Percentiles rank a stretch among this genome's conserved stretches.
phyloP scores from a whole-genome alignment of 2,888 invertebrate species.

The Habrosyne pyritoides region DNA sequence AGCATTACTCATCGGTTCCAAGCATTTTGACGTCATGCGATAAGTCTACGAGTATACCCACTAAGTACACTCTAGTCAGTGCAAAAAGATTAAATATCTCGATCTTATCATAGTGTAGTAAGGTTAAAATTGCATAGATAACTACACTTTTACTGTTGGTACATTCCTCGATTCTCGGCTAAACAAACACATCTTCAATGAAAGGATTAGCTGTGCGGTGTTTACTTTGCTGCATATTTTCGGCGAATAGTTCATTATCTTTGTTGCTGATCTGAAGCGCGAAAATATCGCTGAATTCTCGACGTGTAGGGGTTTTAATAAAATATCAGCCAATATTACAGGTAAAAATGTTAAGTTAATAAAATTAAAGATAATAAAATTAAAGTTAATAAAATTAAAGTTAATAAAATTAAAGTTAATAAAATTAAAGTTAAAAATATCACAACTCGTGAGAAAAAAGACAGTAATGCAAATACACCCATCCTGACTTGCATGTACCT shows the following conservation, averaged over 20 bases:
- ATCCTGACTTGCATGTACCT: conserved; percentile 16
- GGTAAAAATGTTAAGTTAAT: too few relatives aligned
- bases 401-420: too few relatives aligned
- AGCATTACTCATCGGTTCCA: conserved; percentile 34
- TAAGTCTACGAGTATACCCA: conserved; percentile 18
- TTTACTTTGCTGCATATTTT: not conserved
- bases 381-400: too few relatives aligned
- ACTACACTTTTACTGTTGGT: conserved; percentile 21
- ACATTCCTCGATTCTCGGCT: conserved; percentile 44
- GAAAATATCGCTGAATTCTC: too few relatives aligned
- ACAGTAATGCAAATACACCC: not conserved
- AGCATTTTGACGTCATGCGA: conserved; percentile 40
- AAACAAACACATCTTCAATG: conserved; percentile 46
- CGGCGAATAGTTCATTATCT: conserved; percentile 8
- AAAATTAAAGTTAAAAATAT: too few relatives aligned
- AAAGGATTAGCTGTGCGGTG: conserved; percentile 25
- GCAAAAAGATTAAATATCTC: not conserved
- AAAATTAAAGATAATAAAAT: too few relatives aligned
- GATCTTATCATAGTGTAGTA: not conserved
- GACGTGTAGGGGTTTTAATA: too few relatives aligned
- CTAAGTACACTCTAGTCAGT: conserved; percentile 10
- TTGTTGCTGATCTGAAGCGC: not conserved
- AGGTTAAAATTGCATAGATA: conserved; percentile 8
- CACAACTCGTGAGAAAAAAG: not conserved
- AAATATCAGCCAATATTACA: too few relatives aligned